Base-by-base conservation (phyloP, 2,888 invertebrate genomes). In the Resseliella maxima region DNA sequence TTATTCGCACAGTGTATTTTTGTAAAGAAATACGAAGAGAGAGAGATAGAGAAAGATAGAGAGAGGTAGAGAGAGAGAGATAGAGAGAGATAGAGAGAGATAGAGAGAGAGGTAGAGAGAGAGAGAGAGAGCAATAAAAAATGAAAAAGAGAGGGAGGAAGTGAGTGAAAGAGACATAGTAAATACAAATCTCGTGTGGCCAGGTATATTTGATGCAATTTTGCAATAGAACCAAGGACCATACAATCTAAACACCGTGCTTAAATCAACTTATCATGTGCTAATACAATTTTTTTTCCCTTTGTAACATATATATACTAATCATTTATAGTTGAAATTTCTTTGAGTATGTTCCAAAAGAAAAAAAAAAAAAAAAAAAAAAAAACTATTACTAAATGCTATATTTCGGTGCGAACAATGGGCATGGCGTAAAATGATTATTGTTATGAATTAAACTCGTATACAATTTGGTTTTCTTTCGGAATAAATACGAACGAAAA, bases 371-470 rank as follows among this genome's bases (percentile, higher is more conserved):
- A 59, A 59, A 59, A 59, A 59, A 3, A 24, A 50, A 21, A 10
- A 18, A 12, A 50, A 18, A 59, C 27, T 72, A 72, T 72, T 72
- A 35, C 72, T 72, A 72, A 72, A 72, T 72, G 72, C 31, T 35
- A 72, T 72, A 31, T 31, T 31, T 59, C 59, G 59, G 5, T 59
- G 59, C 24, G 59, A 72, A 72, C 72, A 72, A 72, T 72, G 72
- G 72, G 31, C 3, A 31, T 72, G 72, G 72, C 72, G 72, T 72
- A 31, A 72, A 72, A 72, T 72, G 6, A 59, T 41, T 8, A 50
- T 72, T 72, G 72, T 72, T 72, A 72, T 35, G 72, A 72, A 72
- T 72, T 72, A 72, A 72, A 72, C 72, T 72, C 31, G 72, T 72
- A 72, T 72, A 72, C 3, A 35, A 24, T 72, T 72, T 59, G 59